phyloP scores from a whole-genome alignment of 2,113 vertebrate species.

The Speoplatyrhinus poulsoni region DNA sequence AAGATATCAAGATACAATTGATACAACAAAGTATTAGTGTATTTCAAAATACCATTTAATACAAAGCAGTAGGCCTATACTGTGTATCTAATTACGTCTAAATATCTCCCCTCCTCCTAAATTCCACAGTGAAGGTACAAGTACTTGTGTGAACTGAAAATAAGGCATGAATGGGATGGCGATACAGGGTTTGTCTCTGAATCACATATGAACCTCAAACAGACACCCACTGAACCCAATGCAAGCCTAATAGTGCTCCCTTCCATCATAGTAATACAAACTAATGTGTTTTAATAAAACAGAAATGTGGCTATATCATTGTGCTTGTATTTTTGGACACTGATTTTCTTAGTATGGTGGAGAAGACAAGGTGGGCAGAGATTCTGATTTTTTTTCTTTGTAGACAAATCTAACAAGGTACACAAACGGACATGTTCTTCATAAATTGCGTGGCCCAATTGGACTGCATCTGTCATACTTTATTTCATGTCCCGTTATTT shows the following conservation, averaged over 20 bases:
- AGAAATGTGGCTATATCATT: background rate
- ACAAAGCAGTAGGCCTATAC: constrained; percentile 10
- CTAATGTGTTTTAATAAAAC: background rate
- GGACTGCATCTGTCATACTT: constrained; percentile 42
- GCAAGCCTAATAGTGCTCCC: constrained; percentile 18
- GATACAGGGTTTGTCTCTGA: constrained; percentile 39
- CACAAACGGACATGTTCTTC: constrained; percentile 23
- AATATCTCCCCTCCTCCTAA: constrained; percentile 10
- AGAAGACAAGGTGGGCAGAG: constrained; percentile 31
- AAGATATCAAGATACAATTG: background rate
- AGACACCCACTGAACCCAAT: constrained; percentile 29
- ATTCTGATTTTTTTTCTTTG: constrained; percentile 50
- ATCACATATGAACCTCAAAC: constrained; percentile 1
- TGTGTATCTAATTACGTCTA: constrained; percentile 1
- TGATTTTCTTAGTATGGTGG: constrained; percentile 55
- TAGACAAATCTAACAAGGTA: constrained; percentile 34
- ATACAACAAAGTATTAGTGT: constrained; percentile 5
- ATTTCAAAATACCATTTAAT: background rate
- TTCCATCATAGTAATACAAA: background rate
- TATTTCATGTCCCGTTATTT: constrained; percentile 18
- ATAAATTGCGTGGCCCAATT: constrained; percentile 25
- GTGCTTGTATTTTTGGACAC: constrained; percentile 19
- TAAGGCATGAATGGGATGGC: constrained; percentile 12
- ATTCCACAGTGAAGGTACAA: constrained; percentile 15
- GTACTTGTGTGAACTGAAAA: constrained; percentile 20